phyloP scores from a whole-genome alignment of 2,888 invertebrate genomes.

The Marasmarcha lunaedactyla region DNA sequence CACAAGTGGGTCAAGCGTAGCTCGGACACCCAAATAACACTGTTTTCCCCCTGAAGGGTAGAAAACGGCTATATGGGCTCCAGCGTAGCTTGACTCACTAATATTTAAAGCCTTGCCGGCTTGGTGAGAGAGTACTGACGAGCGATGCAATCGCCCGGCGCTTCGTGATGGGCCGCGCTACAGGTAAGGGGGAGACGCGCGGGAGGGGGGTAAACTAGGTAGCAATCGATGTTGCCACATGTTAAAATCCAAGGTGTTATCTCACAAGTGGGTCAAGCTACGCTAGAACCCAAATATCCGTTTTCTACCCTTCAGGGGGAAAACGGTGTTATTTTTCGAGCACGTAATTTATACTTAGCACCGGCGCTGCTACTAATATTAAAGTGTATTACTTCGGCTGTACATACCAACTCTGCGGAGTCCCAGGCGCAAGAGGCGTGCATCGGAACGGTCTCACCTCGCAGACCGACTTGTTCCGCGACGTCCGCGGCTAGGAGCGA shows the following conservation, averaged over 20 bases:
- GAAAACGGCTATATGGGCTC: conserved; percentile 11
- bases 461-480: no score
- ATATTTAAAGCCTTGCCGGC: conserved; percentile 4
- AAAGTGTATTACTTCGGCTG: no score
- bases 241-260: conserved; percentile 2
- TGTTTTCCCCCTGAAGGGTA: conserved; percentile 10
- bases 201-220: no score
- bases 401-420: no score
- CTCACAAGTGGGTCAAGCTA: conserved; percentile 8
- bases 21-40: conserved; percentile 4
- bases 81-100: conserved; percentile 10
- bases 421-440: no score
- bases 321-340: conserved; percentile 6
- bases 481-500: no score
- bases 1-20: conserved; percentile 8
- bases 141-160: no score
- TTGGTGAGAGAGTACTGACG: conserved; percentile 3
- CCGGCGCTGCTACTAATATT: no score
- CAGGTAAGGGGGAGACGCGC: background rate
- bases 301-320: conserved; percentile 11
- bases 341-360: no score
- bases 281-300: conserved; percentile 12
- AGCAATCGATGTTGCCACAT: background rate
- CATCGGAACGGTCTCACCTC: no score
- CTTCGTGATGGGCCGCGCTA: no score